These are phyloP conservation scores for Brenthis hecate DNA, from an alignment of 2,888 invertebrate species.

Conservation along the genomic window DNA sequence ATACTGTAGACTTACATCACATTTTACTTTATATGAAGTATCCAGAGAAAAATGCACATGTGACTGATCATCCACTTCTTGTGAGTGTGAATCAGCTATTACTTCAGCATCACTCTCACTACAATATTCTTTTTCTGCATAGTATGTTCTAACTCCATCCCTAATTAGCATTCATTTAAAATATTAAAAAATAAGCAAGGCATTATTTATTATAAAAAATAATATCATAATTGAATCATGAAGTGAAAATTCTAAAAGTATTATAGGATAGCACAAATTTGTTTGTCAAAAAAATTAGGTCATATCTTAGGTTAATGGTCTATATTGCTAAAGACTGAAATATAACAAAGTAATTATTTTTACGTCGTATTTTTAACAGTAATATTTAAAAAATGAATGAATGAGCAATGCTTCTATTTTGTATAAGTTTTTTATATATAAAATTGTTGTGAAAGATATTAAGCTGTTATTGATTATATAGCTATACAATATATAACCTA, in stretches of 20 bases:
- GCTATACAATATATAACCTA: slow-evolving; percentile 4
- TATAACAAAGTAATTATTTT: too few relatives aligned
- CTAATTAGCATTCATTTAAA: slow-evolving; percentile 45
- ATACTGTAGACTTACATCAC: slow-evolving; percentile 60
- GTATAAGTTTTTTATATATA: neutral
- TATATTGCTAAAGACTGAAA: too few relatives aligned
- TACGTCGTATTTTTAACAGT: too few relatives aligned
- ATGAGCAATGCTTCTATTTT: too few relatives aligned
- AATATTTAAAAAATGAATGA: too few relatives aligned
- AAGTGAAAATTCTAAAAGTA: too few relatives aligned
- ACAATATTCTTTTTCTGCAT: slow-evolving; percentile 62
- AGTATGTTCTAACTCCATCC: slow-evolving; percentile 65
- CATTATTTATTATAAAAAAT: too few relatives aligned
- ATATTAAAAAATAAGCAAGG: too few relatives aligned
- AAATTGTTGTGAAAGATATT: slow-evolving; percentile 3
- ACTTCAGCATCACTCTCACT: slow-evolving; percentile 73
- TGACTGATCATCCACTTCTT: slow-evolving; percentile 70
- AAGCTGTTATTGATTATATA: slow-evolving; percentile 9
- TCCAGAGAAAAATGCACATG: slow-evolving; percentile 78
- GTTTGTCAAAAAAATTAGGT: too few relatives aligned
- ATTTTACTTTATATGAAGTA: slow-evolving; percentile 73
- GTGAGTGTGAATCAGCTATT: slow-evolving; percentile 57
- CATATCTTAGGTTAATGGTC: too few relatives aligned
- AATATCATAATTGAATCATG: too few relatives aligned
- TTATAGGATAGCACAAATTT: too few relatives aligned